Evolutionary conservation across 2,113 vertebrate species (phyloP).

Genomic region (Rhodinocichla rosea): DNA sequence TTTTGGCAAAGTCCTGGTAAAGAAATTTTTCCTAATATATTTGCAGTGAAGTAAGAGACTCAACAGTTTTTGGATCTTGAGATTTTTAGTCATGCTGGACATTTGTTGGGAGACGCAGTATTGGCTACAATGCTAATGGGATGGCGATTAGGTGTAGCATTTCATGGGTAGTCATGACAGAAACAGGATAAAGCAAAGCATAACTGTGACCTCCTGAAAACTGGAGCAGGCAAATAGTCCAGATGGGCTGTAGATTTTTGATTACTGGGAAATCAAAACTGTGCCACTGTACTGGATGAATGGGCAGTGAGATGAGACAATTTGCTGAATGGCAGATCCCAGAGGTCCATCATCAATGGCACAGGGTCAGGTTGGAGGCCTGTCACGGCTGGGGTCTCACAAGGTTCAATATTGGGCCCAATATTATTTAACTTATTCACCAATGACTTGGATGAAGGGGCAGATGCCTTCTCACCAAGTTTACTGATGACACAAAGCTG

Average conservation of each 20-base stretch:
- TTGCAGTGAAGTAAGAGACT: background rate
- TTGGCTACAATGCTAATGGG: background rate
- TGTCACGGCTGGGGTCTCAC: background rate
- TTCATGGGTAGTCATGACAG: background rate
- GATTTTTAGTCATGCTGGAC: background rate
- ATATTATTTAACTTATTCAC: background rate
- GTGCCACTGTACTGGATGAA: background rate
- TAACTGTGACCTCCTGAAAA: background rate
- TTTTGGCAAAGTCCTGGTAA: background rate
- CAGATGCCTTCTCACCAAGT: background rate
- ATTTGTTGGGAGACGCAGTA: background rate
- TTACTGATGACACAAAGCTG: background rate
- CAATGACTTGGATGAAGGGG: background rate
- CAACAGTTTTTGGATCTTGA: background rate
- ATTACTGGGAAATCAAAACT: background rate
- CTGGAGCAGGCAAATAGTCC: accelerated
- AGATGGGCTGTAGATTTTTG: background rate
- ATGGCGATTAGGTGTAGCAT: background rate
- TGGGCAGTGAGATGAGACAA: background rate
- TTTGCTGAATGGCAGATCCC: background rate
- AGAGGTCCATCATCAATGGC: background rate
- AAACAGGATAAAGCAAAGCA: background rate
- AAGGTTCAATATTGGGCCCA: background rate
- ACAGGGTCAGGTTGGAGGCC: background rate
- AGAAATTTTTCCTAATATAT: background rate